Conservation (phyloP, 2,797 vertebrate genomes). For the Rhynchotus rufescens region DNA sequence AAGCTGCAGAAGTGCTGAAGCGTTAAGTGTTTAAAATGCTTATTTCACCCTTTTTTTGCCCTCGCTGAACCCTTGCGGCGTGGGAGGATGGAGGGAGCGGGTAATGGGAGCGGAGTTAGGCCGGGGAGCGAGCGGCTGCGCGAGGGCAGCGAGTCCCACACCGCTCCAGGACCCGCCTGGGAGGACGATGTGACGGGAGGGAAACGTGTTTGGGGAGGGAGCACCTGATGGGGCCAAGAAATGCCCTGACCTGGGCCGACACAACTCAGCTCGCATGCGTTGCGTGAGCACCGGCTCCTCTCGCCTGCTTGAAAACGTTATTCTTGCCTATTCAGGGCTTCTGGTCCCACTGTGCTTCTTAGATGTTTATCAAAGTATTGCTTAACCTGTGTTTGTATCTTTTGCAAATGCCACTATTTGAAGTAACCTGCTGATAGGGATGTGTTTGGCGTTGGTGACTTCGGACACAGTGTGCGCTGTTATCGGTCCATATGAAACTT, state of each 20-base stretch:
- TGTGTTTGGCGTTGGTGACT: not conserved
- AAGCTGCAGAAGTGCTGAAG: not conserved
- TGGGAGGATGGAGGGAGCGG: not conserved
- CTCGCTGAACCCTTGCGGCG: not conserved
- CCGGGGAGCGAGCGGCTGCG: not conserved
- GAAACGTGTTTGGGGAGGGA: not conserved
- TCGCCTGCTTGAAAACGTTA: not conserved
- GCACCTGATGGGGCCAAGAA: not conserved
- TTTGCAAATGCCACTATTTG: not conserved
- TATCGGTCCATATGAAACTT: not conserved
- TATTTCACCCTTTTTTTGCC: not conserved
- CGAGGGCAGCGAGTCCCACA: too few species aligned
- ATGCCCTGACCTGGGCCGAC: not conserved
- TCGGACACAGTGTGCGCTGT: not conserved
- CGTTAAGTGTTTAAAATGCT: not conserved
- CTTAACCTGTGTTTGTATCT: not conserved
- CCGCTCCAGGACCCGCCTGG: not conserved
- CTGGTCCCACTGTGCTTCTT: not conserved
- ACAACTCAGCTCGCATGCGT: not conserved
- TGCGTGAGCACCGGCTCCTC: not conserved
- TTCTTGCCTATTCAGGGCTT: not conserved
- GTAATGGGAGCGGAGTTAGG: not conserved
- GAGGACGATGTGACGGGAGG: not conserved
- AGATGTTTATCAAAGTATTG: not conserved
- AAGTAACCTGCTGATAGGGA: rapidly evolving